Evolutionary conservation across 2,888 invertebrate genomes (phyloP).

Genomic region (Xestobium rufovillosum): DNA sequence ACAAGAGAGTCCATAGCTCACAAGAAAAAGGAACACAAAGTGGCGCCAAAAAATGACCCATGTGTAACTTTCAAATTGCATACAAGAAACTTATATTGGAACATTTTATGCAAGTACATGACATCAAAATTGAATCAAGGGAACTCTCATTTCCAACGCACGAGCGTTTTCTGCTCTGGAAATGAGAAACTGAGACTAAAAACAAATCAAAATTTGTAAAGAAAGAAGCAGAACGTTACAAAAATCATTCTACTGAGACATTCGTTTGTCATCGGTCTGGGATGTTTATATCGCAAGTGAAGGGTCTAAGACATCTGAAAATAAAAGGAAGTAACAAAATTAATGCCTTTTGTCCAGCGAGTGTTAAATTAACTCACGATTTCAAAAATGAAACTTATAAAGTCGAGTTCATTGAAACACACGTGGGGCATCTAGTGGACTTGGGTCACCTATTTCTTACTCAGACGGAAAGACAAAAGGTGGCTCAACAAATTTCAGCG

Average conservation of each 20-base stretch:
- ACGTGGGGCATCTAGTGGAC: slow-evolving; percentile 26
- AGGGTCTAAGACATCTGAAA: slow-evolving; percentile 14
- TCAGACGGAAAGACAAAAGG: slow-evolving; percentile 9
- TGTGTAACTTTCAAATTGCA: slow-evolving; percentile 7
- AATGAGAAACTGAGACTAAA: slow-evolving; percentile 8
- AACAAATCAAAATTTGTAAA: slow-evolving; percentile 7
- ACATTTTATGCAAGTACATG: slow-evolving; percentile 10
- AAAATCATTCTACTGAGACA: not conserved
- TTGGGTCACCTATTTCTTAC: slow-evolving; percentile 12
- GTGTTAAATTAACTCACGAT: slow-evolving; percentile 5
- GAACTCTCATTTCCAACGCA: slow-evolving; percentile 6
- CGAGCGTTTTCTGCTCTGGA: slow-evolving; percentile 10
- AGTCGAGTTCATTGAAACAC: slow-evolving; percentile 16
- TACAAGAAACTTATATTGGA: slow-evolving; percentile 2
- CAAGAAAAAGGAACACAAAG: no score
- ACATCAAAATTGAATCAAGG: slow-evolving; percentile 6
- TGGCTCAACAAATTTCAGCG: slow-evolving; percentile 16
- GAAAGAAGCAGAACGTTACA: no score
- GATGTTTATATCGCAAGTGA: slow-evolving; percentile 11
- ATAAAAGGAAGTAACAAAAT: slow-evolving; percentile 17
- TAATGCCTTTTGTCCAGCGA: slow-evolving; percentile 14
- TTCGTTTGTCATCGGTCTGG: slow-evolving; percentile 17
- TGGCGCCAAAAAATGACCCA: slow-evolving; percentile 11
- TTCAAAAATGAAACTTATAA: slow-evolving; percentile 15
- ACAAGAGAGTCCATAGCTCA: no score